Conservation (phyloP, 2,113 vertebrate genomes). For the Pungitius pungitius region DNA sequence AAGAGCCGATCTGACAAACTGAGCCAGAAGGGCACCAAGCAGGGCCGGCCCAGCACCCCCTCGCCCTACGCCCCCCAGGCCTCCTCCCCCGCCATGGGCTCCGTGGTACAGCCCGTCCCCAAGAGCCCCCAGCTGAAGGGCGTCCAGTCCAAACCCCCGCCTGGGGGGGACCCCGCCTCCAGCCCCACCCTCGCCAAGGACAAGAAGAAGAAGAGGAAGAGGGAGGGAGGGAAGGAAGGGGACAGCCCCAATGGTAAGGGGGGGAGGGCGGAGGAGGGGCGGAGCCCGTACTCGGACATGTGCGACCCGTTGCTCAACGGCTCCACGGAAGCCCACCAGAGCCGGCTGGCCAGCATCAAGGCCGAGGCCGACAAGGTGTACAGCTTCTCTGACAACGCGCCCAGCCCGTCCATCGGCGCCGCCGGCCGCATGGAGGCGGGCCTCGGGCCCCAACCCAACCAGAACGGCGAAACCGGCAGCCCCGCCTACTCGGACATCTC, state of each 20-base stretch:
- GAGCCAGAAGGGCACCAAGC: constrained; percentile 88
- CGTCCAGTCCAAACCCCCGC: constrained; percentile 89
- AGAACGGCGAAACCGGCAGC: constrained; percentile 94
- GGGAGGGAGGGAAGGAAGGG: constrained; percentile 85
- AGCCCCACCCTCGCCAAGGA: constrained; percentile 91
- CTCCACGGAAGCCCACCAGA: constrained; percentile 90
- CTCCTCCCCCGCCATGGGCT: constrained; percentile 82
- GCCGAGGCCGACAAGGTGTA: constrained; percentile 97
- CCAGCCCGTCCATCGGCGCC: constrained; percentile 91
- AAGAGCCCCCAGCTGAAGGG: constrained; percentile 93
- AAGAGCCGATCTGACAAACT: constrained; percentile 89
- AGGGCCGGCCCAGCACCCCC: constrained; percentile 79
- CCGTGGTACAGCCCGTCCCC: constrained; percentile 90
- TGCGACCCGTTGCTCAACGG: constrained; percentile 89
- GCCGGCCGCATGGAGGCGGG: constrained; percentile 85
- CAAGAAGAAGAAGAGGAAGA: constrained; percentile 98
- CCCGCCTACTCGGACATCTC: constrained; percentile 97
- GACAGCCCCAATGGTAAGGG: constrained; percentile 90
- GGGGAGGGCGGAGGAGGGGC: constrained; percentile 87
- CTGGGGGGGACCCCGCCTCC: constrained; percentile 88
- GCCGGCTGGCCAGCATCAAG: constrained; percentile 94
- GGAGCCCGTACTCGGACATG: constrained; percentile 90
- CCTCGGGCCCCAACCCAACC: constrained; percentile 84
- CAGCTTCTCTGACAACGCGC: constrained; percentile 95
- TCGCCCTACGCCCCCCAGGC: constrained; percentile 81